These are phyloP conservation scores for Oxyura jamaicensis DNA, from an alignment of 2,113 vertebrate species.

Conservation along the genomic window DNA sequence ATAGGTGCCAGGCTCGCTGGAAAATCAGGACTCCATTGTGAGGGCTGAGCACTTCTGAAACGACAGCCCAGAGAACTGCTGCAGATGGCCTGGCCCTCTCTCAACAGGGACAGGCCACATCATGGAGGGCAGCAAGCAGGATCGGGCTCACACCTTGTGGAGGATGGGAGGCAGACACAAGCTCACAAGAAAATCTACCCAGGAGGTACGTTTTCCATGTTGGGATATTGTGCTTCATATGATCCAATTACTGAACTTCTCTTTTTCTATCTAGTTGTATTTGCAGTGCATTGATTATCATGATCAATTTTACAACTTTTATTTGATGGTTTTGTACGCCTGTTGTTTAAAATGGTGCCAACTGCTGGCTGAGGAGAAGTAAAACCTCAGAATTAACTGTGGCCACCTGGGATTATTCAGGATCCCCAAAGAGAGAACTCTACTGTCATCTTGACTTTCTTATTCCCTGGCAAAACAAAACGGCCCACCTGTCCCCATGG, in stretches of 20 bases:
- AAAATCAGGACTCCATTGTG: conserved; percentile 59
- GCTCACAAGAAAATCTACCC: not conserved
- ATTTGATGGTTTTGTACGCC: not conserved
- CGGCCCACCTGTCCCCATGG: not conserved
- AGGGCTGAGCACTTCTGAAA: not conserved
- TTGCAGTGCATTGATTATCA: not conserved
- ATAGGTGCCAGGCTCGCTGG: not conserved
- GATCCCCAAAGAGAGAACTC: not conserved
- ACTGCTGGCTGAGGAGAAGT: not conserved
- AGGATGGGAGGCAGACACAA: not conserved
- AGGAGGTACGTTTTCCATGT: not conserved
- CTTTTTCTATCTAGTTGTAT: not conserved
- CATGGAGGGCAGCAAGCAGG: not conserved
- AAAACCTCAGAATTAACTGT: not conserved
- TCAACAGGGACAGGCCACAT: not conserved
- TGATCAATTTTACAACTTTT: not conserved
- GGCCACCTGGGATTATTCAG: not conserved
- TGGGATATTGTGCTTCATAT: not conserved
- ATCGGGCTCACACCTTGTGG: not conserved
- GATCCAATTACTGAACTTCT: not conserved
- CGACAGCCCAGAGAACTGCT: not conserved
- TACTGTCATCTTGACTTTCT: not conserved
- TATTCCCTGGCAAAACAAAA: not conserved
- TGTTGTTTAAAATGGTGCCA: not conserved
- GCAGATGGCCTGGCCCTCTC: conserved; percentile 52